phyloP scores from a whole-genome alignment of 2,888 invertebrate genomes.

The Geophilus truncorum region DNA sequence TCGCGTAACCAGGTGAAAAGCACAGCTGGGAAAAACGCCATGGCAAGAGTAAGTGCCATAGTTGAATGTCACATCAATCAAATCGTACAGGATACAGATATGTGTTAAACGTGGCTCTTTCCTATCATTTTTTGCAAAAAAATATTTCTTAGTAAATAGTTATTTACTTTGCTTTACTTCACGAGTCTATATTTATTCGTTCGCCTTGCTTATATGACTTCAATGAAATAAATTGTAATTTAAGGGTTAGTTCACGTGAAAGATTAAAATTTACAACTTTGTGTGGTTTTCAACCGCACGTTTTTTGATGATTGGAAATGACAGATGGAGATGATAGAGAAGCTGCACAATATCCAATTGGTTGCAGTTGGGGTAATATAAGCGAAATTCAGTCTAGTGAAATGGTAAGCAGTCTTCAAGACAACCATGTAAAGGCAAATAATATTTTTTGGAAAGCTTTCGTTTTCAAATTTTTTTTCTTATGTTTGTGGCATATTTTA shows the following conservation, averaged over 20 bases:
- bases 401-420: not conserved
- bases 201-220: not conserved
- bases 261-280: not conserved
- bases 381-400: not conserved
- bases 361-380: not conserved
- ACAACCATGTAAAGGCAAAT: not conserved
- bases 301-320: not conserved
- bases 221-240: not conserved
- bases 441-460: not conserved
- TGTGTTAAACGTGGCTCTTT: too few species aligned
- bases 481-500: not conserved
- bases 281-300: not conserved
- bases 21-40: constrained; percentile 5
- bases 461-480: not conserved
- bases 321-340: not conserved
- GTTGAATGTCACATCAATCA: constrained; percentile 3
- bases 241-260: not conserved
- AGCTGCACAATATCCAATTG: not conserved
- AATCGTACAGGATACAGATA: not conserved
- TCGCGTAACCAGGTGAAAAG: constrained; percentile 1
- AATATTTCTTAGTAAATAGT: too few species aligned
- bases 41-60: not conserved
- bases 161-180: not conserved
- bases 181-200: too few species aligned
- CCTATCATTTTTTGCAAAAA: too few species aligned